phyloP scores from a whole-genome alignment of 1,140 invertebrate genomes.

The Drosophila lacteicornis region DNA sequence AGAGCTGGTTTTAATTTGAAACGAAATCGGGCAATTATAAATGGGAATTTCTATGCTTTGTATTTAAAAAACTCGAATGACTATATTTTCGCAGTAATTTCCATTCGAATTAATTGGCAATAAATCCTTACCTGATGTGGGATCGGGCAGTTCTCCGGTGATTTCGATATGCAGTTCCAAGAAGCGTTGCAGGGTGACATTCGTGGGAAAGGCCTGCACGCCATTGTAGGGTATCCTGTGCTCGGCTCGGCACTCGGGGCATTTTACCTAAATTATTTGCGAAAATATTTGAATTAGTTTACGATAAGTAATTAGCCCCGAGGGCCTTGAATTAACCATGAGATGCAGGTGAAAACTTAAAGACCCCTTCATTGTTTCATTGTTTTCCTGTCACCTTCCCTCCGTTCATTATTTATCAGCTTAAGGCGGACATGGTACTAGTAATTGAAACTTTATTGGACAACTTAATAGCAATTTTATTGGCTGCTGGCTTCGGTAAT shows the following conservation, averaged over 20 bases:
- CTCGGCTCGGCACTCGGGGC: constrained; percentile 99
- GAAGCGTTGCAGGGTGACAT: constrained; percentile 97
- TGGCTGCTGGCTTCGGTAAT: not conserved
- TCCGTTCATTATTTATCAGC: not conserved
- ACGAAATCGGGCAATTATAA: constrained; percentile 14
- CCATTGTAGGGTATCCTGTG: constrained; percentile 98
- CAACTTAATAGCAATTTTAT: not conserved
- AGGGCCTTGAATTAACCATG: constrained; percentile 1
- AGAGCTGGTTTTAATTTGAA: constrained; percentile 18
- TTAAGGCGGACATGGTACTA: not conserved
- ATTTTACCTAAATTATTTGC: constrained; percentile 92
- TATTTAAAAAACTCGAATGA: constrained; percentile 3
- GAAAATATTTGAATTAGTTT: constrained; percentile 8
- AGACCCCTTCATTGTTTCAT: not conserved
- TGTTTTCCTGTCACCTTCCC: not conserved
- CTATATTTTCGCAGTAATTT: not conserved
- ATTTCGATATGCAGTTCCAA: constrained; percentile 97
- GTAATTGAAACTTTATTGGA: constrained; percentile 17
- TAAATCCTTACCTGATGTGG: constrained; percentile 88
- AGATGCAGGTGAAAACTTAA: not conserved
- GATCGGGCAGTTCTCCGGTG: constrained; percentile 95
- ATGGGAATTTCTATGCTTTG: constrained; percentile 24
- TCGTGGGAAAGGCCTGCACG: constrained; percentile 97
- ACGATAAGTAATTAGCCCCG: not conserved
- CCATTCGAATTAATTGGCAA: constrained; percentile 8